Conservation (phyloP, 2,888 invertebrate genomes). For the Toxonevra muliebris region DNA sequence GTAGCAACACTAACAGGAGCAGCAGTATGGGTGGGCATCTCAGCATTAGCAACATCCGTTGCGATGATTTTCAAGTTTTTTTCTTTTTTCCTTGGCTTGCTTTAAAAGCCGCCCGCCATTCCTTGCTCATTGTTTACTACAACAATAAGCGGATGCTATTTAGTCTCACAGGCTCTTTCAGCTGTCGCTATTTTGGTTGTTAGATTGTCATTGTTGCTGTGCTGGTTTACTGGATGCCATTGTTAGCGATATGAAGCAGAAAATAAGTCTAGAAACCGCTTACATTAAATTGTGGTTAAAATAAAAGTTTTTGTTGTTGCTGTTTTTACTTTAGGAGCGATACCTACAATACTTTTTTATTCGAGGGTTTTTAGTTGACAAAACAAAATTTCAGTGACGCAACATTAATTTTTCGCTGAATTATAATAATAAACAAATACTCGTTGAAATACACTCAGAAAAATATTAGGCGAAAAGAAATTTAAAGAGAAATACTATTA, state of each 20-base stretch:
- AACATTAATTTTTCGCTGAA: no score
- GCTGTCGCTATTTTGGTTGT: neutral
- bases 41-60: neutral
- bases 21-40: no score
- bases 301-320: neutral
- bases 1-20: no score
- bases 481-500: no score
- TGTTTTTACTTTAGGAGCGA: neutral
- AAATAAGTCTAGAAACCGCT: neutral
- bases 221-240: neutral
- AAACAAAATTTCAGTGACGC: no score
- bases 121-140: no score
- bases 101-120: no score
- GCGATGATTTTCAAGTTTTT: constrained; percentile 37
- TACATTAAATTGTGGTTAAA: constrained; percentile 17
- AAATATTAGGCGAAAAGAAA: no score
- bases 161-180: neutral
- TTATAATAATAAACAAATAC: no score
- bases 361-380: neutral
- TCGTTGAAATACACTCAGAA: no score
- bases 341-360: neutral
- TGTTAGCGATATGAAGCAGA: constrained; percentile 13
- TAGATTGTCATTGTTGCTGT: neutral
- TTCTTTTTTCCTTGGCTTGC: no score
- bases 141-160: no score